Evolutionary conservation across 2,888 invertebrate species (phyloP), one percentile per base, ranked within the genome.

Genomic region (Invenusta paracnida): DNA sequence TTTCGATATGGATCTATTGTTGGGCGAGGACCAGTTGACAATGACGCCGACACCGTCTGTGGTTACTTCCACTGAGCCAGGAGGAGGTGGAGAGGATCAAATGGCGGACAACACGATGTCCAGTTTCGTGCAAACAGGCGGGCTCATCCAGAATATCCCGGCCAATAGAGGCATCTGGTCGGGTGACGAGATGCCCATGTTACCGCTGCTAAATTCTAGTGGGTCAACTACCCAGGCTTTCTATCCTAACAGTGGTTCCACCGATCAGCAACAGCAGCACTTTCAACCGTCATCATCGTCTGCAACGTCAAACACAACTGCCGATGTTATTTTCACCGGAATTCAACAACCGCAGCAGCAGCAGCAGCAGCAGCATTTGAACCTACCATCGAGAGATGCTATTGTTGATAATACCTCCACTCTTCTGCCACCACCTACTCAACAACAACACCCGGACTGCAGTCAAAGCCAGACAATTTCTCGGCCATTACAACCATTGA

Each of bases 1-100:
- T 28, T 30, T 85, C 2, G 85, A 85, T 29, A 48, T 85, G n/a
- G 84, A 85, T 48, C 48, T 85, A 17, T 29, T 85, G 25, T 25
- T 85, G 48, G 23, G 27, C 23, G 73, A 73, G 5, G 73, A 73
- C 73, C 73, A 73, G 27, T 23, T 73, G 17, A 23, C 23, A 2
- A 73, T 73, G 11, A 73, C 73, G 11, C 73, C 73, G 17, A 23
- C 73, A 23, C 73, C 73, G 2, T 5, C 17, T 11, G 73, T 23
- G 17, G 48, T 48, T 17, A 13, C 73, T 13, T 73, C 73, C 5
- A 13, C 73, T 5, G 73, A 73, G 23, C 5, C 17, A 2, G 11
- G 11, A 23, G 27, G 23, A n/a, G 73, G 5, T 2, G 23, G 11
- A 23, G 73, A 73, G 73, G 27, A 2, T n/a, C 73, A 73, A 23